These are phyloP conservation scores for Oreochromis grahami DNA, from an alignment of 2,797 vertebrate genomes.

Conservation along the genomic window DNA sequence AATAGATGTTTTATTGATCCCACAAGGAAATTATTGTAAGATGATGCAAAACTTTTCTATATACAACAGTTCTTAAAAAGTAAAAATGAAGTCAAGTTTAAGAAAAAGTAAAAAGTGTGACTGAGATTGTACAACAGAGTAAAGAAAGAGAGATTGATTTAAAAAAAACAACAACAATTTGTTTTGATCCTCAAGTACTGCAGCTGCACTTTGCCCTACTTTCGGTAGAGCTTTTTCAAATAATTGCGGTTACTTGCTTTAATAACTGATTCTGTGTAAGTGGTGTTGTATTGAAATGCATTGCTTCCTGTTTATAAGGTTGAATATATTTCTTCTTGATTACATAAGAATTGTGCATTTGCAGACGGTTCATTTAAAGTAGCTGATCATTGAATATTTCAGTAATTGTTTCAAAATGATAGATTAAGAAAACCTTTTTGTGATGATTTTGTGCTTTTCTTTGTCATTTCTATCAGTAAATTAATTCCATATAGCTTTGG, in stretches of 20 bases:
- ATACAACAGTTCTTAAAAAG: background rate
- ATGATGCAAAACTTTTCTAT: background rate
- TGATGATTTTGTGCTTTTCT: background rate
- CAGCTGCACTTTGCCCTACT: background rate
- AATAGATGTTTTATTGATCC: background rate
- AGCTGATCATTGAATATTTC: background rate
- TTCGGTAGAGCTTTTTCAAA: background rate
- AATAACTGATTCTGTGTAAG: background rate
- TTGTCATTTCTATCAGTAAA: background rate
- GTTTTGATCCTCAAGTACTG: background rate
- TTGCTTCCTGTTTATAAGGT: background rate
- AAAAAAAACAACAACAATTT: background rate
- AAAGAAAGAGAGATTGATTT: background rate
- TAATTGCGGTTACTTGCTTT: background rate
- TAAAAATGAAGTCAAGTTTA: background rate
- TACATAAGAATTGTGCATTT: background rate
- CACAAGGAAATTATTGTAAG: background rate
- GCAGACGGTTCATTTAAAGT: background rate
- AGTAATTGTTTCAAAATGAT: background rate
- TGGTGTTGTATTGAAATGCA: background rate
- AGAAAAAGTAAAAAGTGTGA: background rate
- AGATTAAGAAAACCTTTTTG: too few relatives aligned
- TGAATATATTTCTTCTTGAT: background rate
- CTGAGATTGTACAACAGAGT: background rate
- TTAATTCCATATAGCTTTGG: background rate